phyloP scores from a whole-genome alignment of 2,888 invertebrate genomes.

The Drosophila neotestacea region DNA sequence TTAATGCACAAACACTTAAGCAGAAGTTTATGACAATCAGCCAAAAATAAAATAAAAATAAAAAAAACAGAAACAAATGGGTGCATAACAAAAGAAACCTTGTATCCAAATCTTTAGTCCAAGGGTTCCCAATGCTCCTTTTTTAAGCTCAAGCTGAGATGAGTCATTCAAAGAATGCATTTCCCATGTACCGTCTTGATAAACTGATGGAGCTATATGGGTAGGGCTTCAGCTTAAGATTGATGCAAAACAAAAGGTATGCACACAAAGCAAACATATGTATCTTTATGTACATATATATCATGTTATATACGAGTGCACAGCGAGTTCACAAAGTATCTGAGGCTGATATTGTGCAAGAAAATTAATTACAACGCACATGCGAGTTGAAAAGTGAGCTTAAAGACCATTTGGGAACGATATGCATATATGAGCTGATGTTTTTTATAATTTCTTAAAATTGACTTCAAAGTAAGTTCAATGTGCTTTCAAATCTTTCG shows the following conservation, averaged over 20 bases:
- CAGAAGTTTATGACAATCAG: constrained; percentile 61
- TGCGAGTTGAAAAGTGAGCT: background rate
- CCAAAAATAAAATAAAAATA: constrained; percentile 2
- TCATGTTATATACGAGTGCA: constrained; percentile 6
- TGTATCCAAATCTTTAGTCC: constrained; percentile 21
- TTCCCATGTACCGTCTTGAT: constrained; percentile 51
- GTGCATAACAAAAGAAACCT: constrained; percentile 39
- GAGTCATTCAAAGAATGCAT: constrained; percentile 59
- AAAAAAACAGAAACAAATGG: background rate
- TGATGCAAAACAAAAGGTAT: constrained; percentile 37
- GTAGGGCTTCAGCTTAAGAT: constrained; percentile 43
- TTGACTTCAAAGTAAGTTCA: too few relatives aligned
- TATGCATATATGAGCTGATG: background rate
- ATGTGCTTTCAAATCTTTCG: too few relatives aligned
- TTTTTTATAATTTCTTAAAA: background rate
- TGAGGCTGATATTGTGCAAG: background rate
- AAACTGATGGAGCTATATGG: constrained; percentile 47
- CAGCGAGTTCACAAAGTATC: background rate
- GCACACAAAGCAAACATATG: constrained; percentile 21
- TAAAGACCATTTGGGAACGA: background rate
- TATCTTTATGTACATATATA: constrained; percentile 10
- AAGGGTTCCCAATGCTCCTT: constrained; percentile 35
- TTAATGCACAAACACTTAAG: constrained; percentile 59
- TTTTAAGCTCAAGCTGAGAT: background rate
- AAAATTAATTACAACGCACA: constrained; percentile 6